Evolutionary conservation across 1,140 invertebrate genomes (phyloP), one percentile per base, ranked within the genome.

Genomic region (Aphaenogaster floridana): DNA sequence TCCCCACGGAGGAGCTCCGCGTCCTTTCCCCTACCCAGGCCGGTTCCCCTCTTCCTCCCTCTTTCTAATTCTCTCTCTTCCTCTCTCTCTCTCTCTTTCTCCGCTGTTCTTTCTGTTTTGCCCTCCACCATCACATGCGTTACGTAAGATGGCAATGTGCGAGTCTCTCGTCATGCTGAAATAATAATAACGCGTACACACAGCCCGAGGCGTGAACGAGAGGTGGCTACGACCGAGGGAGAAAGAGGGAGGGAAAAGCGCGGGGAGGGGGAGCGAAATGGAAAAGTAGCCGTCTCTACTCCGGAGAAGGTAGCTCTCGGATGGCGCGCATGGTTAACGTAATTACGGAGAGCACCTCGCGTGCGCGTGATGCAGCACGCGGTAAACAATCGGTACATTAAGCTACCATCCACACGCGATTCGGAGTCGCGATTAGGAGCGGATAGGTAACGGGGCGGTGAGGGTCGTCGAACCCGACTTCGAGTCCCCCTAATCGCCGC

Each of bases 71-170:
- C 34, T 61, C 34, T 15, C 59, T 42, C 45, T 81, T 34, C 66
- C 63, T 85, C 66, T 61, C 61, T 84, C 74, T 84, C 74, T 83
- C 59, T 52, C 78, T 87, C 69, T 71, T 21, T 63, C 66, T 74
- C 4, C 59, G 21, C 28, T 48, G 11, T 34, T 80, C 48, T 72
- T 72, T 76, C 76, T 77, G 76, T 71, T 50, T 61, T 57, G 68
- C 61, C 13, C 59, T 61, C 61, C 42, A 86, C 52, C 74, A 57
- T 86, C 87, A 91, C 90, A 85, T 86, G 89, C 88, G 76, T 93
- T 93, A 93, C 84, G 88, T 90, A 93, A 92, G 87, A 79, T 87
- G 89, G 90, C 52, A 90, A 91, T 71, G 84, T 74, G 89, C 89
- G 89, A 86, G 78, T 63, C 80, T 80, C 80, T 61, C 86, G 86